Conservation (phyloP, 2,888 invertebrate genomes). For the Cheilosia scutellata region DNA sequence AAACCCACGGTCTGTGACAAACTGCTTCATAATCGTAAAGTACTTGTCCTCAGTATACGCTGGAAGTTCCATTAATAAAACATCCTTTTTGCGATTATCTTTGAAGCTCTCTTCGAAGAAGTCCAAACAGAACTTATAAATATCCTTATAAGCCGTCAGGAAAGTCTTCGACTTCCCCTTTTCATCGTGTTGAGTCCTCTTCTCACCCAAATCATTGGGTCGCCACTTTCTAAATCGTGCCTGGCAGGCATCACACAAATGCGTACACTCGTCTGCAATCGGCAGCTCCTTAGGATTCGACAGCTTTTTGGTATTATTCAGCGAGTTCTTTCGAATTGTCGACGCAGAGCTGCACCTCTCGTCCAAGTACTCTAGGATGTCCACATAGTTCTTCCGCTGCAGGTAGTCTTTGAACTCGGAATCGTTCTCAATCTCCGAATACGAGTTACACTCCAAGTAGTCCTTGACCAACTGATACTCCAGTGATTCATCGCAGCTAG, state of each 20-base stretch:
- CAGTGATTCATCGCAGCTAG: conserved; percentile 82
- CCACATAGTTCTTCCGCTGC: conserved; percentile 82
- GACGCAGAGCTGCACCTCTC: conserved; percentile 81
- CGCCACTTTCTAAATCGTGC: conserved; percentile 60
- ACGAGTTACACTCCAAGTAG: conserved; percentile 83
- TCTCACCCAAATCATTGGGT: conserved; percentile 59
- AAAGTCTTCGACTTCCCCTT: conserved; percentile 74
- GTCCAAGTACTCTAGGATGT: conserved; percentile 82
- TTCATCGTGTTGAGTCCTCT: conserved; percentile 16
- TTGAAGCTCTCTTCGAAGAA: conserved; percentile 81
- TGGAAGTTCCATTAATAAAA: conserved; percentile 43
- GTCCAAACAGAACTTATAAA: conserved; percentile 81
- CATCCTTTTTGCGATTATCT: conserved; percentile 59
- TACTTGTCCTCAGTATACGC: conserved; percentile 81
- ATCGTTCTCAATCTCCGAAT: conserved; percentile 83
- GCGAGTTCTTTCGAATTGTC: conserved; percentile 78
- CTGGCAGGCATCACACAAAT: conserved; percentile 58
- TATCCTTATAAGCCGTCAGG: conserved; percentile 79
- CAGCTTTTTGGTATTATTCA: conserved; percentile 80
- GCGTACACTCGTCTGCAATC: conserved; percentile 67
- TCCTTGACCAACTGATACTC: conserved; percentile 83
- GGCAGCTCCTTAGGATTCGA: conserved; percentile 80
- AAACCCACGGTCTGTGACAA: conserved; percentile 80
- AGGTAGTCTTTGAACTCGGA: conserved; percentile 82
- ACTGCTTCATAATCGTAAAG: conserved; percentile 80